Base-by-base conservation (phyloP, 2,113 vertebrate species). In the Rhea americana region DNA sequence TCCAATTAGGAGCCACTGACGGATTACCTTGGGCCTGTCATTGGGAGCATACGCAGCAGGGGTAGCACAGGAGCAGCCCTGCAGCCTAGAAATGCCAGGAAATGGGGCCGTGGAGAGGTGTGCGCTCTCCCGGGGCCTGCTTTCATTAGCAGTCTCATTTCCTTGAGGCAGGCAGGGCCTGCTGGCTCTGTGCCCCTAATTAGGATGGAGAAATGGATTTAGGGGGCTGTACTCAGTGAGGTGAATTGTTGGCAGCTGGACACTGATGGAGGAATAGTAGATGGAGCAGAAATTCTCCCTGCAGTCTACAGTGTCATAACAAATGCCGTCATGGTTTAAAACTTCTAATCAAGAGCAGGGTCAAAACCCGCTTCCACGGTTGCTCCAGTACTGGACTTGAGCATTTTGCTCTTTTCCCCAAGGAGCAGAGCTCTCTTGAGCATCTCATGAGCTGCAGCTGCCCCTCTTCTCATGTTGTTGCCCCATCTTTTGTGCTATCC, bases 161-260 rank as follows among this genome's bases (percentile, higher is more conserved):
- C 62, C 67, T 51, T 0, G 1, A 50, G 80, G 35, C 35, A 28
- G 50, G 70, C 17, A 12, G 41, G 13, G 3, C 55, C 92, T 76
- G 85, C 67, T 85, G 92, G 47, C 79, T 56, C 92, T 2, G n/a
- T 0, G 48, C 65, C 87, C 74, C 50, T 81, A 5, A 74, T 70
- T 25, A 83, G 91, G 91, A 63, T 28, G 73, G 32, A 55, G 82
- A 28, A 7, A 9, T 13, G 82, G 85, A 26, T 89, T 26, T n/a
- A 55, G 48, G n/a, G 25, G 74, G 71, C 91, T 61, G 67, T 1
- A 47, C 74, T 66, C 22, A 12, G 68, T 7, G 0, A 32, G 71
- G 26, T 3, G 16, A 51, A 37, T 30, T 0, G 0, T n/a, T 0
- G 3, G 50, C 6, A 32, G 26, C 0, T 3, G 37, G 45, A 37